These are phyloP conservation scores for Caerostris extrusa DNA, from an alignment of 1,140 invertebrate genomes.

Conservation along the genomic window DNA sequence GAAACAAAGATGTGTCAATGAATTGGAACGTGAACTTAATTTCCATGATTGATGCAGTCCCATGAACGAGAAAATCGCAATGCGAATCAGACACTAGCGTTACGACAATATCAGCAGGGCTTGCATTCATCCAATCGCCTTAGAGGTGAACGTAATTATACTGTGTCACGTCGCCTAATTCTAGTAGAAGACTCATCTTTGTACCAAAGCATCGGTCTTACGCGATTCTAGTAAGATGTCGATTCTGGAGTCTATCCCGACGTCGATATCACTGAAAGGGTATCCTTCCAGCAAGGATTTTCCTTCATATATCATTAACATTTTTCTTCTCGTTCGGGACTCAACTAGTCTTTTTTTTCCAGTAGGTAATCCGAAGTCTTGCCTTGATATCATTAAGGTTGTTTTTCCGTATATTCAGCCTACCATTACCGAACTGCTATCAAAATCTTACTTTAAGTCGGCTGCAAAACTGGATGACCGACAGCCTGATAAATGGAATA, in stretches of 20 bases:
- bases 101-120: conserved; percentile 32
- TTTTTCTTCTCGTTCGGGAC: neutral
- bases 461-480: conserved; percentile 59
- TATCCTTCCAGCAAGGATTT: conserved; percentile 34
- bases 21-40: conserved; percentile 33
- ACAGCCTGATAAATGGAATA: conserved; percentile 65
- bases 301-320: conserved; percentile 55
- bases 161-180: conserved; percentile 51
- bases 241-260: neutral
- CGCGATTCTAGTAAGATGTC: neutral
- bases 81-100: conserved; percentile 20
- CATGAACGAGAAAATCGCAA: conserved; percentile 42
- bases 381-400: conserved; percentile 58
- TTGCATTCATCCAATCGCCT: conserved; percentile 38
- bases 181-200: conserved; percentile 30
- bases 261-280: neutral
- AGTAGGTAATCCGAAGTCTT: neutral
- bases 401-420: conserved; percentile 16
- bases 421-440: conserved; percentile 53
- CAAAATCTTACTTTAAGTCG: conserved; percentile 62
- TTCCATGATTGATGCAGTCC: conserved; percentile 63
- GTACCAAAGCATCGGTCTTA: conserved; percentile 13
- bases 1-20: conserved; percentile 30
- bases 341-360: neutral
- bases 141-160: conserved; percentile 53